Base-by-base conservation (phyloP, 1,140 invertebrate species). In the Lepidostoma basale region DNA sequence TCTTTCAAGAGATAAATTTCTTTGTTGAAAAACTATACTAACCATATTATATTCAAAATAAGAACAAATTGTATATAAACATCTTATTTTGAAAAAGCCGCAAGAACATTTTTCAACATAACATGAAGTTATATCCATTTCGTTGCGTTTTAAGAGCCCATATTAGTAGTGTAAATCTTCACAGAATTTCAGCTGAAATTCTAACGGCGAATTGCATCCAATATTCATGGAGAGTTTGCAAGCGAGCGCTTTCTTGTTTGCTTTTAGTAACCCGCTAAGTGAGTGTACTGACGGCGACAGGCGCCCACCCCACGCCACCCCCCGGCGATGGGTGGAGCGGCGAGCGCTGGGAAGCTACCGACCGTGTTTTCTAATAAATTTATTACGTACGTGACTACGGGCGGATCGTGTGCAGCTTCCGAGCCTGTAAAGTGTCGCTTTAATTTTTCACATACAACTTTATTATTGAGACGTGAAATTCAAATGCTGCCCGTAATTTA, bases 171-270 rank as follows among this genome's bases (percentile, higher is more conserved):
- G n/a, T n/a, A 49, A 49, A 25, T n/a, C 10, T n/a, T 20, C 44
- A 47, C 14, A 33, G 18, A 33, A 56, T 22, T 56, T 28, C 30
- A 56, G 33, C 16, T n/a, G 36, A 56, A 33, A 56, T 56, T 56
- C 26, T n/a, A n/a, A n/a, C n/a, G n/a, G n/a, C n/a, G n/a, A n/a
- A 56, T 22, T 56, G 52, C 30, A 56, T 56, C 16, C 16, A 56
- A 56, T 56, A 56, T 56, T 56, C 26, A 56, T 33, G 52, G 4
- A 18, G 36, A 36, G 36, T 56, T 56, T 56, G 52, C 52, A 56
- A 30, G 20, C 52, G 26, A 8, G 26, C 52, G 52, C 52, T 39
- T 36, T 56, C 52, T 33, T 36, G 52, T 56, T 56, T 56, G 28
- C 30, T 18, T 56, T 36, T 36, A 10, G 52, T 36, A 33, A 14